Conservation (phyloP, 2,113 vertebrate species). For the Gallinago paraguaiae region DNA sequence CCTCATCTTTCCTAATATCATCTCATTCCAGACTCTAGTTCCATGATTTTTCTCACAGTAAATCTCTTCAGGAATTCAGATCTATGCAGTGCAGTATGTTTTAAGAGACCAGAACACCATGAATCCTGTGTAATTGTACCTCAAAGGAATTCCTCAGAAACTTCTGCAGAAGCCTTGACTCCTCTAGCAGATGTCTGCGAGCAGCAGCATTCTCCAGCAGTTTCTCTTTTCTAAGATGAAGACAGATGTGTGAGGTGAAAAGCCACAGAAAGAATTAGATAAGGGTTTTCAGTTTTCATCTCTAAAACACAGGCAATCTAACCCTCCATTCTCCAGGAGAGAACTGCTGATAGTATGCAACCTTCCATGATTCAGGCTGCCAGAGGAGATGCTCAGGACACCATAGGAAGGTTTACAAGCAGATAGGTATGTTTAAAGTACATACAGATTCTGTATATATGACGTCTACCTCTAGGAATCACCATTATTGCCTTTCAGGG, state of each 20-base stretch:
- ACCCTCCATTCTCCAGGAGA: neutral
- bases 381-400: neutral
- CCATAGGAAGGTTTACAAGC: neutral
- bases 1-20: neutral
- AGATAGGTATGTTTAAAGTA: neutral
- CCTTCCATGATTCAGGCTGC: neutral
- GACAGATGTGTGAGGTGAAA: neutral
- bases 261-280: neutral
- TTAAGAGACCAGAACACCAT: neutral
- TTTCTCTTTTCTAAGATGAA: constrained; percentile 75
- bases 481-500: neutral
- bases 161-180: constrained; percentile 79
- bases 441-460: neutral
- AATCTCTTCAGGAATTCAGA: neutral
- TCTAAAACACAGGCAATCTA: neutral
- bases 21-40: neutral
- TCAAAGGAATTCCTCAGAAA: constrained; percentile 84
- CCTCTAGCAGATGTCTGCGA: constrained; percentile 73
- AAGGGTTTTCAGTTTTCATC: neutral
- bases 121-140: constrained; percentile 68
- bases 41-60: neutral
- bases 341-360: neutral
- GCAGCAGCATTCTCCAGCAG: constrained; percentile 74
- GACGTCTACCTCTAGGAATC: neutral
- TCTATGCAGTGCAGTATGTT: neutral